Percentiles rank a stretch among this genome's conserved stretches.
Conservation (phyloP, 1,140 invertebrate genomes). For the Halotydeus destructor region DNA sequence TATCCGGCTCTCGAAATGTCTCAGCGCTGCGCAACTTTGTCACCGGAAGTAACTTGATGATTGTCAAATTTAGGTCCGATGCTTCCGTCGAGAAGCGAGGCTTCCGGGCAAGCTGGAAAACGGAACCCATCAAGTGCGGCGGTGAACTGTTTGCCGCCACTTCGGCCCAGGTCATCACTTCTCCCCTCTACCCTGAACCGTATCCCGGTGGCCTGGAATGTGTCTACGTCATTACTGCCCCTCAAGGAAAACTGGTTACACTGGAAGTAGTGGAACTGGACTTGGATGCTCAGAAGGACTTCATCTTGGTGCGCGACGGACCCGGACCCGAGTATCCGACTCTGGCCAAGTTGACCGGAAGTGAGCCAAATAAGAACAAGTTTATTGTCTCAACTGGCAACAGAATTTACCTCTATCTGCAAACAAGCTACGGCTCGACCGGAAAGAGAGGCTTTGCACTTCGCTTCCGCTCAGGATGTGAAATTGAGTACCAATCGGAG, state of each 20-base stretch:
- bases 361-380: slow-evolving; percentile 36
- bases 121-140: slow-evolving; percentile 66
- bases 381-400: slow-evolving; percentile 76
- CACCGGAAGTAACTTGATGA: slow-evolving; percentile 92
- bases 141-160: slow-evolving; percentile 36
- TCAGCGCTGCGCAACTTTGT: slow-evolving; percentile 62
- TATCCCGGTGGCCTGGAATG: slow-evolving; percentile 88
- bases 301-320: slow-evolving; percentile 69
- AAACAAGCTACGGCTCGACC: slow-evolving; percentile 57
- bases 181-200: slow-evolving; percentile 69
- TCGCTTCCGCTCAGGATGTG: slow-evolving; percentile 47
- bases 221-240: slow-evolving; percentile 69
- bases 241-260: slow-evolving; percentile 63
- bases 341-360: slow-evolving; percentile 58
- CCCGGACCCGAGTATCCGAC: slow-evolving; percentile 57
- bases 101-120: slow-evolving; percentile 36
- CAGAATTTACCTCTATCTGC: slow-evolving; percentile 72
- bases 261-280: slow-evolving; percentile 72
- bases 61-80: slow-evolving; percentile 86
- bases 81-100: slow-evolving; percentile 79
- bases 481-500: slow-evolving; percentile 41
- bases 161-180: slow-evolving; percentile 34
- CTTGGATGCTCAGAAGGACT: slow-evolving; percentile 60
- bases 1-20: slow-evolving; percentile 61
- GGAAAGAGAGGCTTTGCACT: slow-evolving; percentile 75